Evolutionary conservation across 2,113 vertebrate species (phyloP), one percentile per base, ranked within the genome.

Genomic region (Octodon degus): DNA sequence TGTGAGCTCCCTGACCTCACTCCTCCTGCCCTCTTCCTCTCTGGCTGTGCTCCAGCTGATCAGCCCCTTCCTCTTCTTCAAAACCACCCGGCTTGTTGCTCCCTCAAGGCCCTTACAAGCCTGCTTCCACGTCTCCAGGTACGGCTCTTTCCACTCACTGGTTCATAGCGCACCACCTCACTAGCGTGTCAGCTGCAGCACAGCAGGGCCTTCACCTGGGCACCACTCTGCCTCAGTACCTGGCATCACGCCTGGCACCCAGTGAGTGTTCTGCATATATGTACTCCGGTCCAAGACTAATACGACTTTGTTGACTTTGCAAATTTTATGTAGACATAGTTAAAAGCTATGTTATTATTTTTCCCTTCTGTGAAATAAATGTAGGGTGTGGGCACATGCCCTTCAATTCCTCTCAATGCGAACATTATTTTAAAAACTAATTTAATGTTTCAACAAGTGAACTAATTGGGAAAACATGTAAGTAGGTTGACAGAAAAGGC

Each of bases 401-500:
- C 58, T 67, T 83, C 50, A 93, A 19, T 86, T 90, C 37, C 50
- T 95, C 32, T 68, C 55, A 68, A 13, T 80, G n/a, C 80, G 74
- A 30, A 74, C 63, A 12, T 85, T 80, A 91, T 94, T 76, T 34
- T 40, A 72, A 89, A 89, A 62, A 85, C 53, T 63, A 89, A 77
- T 76, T 40, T 85, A 74, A 89, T 90, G 37, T 83, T 40, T 34
- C 82, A 76, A 76, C 8, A 93, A 37, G 9, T 92, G 76, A 95
- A 82, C 58, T 74, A 60, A 62, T 50, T 83, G 9, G 68, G 76
- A 63, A 34, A 9, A 77, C 85, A 95, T 27, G 86, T n/a, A 82
- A 90, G 65, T 37, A 76, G 76, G 37, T 70, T 7, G 5, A 90
- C 50, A 86, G 67, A 81, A 89, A 70, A 67, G 16, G 72, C 37